Percentiles rank a stretch among this genome's conserved stretches.
Conservation (phyloP, 2,797 vertebrate genomes). For the Adrianichthys oophorus region DNA sequence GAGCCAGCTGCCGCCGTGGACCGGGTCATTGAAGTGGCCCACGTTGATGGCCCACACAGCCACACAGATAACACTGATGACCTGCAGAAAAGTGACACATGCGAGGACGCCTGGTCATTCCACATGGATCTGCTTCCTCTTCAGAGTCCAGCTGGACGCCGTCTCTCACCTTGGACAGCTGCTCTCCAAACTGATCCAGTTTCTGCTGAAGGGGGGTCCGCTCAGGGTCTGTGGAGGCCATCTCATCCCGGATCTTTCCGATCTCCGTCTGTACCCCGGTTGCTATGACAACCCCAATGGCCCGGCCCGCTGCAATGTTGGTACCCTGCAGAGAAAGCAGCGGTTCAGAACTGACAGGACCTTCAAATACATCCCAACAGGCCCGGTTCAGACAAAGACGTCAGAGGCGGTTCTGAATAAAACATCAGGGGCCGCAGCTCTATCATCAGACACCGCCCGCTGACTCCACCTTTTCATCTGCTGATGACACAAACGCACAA, state of each 20-base stretch:
- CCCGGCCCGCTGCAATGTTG: slow-evolving; percentile 80
- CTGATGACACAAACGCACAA: neutral
- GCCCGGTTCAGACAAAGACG: neutral
- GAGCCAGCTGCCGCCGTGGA: slow-evolving; percentile 83
- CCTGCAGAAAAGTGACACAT: slow-evolving; percentile 46
- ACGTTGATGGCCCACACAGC: slow-evolving; percentile 85
- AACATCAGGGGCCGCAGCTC: slow-evolving; percentile 33
- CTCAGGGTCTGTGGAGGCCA: slow-evolving; percentile 81
- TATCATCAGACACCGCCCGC: slow-evolving; percentile 34
- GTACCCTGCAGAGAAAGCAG: slow-evolving; percentile 67
- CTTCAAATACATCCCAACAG: neutral
- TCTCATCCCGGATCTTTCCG: slow-evolving; percentile 83
- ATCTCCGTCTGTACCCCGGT: slow-evolving; percentile 83
- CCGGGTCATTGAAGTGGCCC: slow-evolving; percentile 82
- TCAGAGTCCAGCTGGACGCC: no score
- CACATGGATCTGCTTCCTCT: no score
- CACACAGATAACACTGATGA: slow-evolving; percentile 83
- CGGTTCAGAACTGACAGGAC: neutral
- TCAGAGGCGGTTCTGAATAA: slow-evolving; percentile 35
- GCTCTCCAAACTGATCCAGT: slow-evolving; percentile 83
- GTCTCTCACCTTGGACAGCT: slow-evolving; percentile 75
- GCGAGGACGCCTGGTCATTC: no score
- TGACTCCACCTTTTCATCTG: slow-evolving; percentile 40
- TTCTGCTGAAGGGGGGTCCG: slow-evolving; percentile 82
- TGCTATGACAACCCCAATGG: slow-evolving; percentile 79